Percentiles rank a stretch among this genome's conserved stretches.
Conservation (phyloP, 1,140 invertebrate genomes). For the Aplysia californica region DNA sequence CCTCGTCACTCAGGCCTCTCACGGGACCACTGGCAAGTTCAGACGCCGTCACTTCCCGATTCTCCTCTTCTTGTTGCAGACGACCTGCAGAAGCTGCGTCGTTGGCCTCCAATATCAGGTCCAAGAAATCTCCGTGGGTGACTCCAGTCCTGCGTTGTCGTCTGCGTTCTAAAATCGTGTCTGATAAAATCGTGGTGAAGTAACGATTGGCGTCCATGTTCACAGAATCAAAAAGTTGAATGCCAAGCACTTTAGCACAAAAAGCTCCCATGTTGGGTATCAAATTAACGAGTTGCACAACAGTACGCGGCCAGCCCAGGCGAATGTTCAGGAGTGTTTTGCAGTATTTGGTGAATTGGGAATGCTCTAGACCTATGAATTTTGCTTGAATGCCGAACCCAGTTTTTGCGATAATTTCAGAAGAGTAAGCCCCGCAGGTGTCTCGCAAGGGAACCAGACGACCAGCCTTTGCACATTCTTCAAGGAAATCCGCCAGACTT, state of each 20-base stretch:
- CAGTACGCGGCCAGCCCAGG: no score
- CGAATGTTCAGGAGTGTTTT: no score
- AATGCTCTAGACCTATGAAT: not conserved
- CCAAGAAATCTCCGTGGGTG: not conserved
- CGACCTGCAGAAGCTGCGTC: not conserved
- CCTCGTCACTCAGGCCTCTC: constrained; percentile 64
- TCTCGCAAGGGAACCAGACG: not conserved
- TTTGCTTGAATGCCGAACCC: constrained; percentile 9
- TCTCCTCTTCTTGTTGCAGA: not conserved
- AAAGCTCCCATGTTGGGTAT: no score
- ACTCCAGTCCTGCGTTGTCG: not conserved
- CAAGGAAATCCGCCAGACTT: not conserved
- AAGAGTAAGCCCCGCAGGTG: not conserved
- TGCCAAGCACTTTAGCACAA: no score
- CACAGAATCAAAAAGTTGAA: no score
- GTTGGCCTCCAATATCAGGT: not conserved
- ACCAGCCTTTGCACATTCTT: not conserved
- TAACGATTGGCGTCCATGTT: no score
- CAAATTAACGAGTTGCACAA: no score
- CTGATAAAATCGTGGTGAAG: no score
- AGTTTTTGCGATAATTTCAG: constrained; percentile 12
- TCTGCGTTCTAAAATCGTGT: no score
- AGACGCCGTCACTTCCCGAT: not conserved
- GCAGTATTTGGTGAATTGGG: not conserved
- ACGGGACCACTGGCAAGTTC: not conserved